Evolutionary conservation across 1,140 invertebrate species (phyloP).

Genomic region (Acromyrmex heyeri): DNA sequence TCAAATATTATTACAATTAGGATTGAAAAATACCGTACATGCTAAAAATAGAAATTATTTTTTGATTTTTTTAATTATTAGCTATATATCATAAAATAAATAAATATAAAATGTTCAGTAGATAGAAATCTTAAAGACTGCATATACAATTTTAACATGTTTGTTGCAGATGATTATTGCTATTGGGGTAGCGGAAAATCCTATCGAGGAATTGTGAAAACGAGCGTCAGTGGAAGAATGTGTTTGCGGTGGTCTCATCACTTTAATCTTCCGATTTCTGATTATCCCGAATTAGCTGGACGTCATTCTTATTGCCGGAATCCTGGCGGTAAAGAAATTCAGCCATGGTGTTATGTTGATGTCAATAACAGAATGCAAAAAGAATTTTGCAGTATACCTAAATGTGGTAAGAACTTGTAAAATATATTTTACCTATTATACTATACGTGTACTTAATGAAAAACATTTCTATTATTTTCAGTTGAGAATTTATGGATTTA

Average conservation of each 20-base stretch:
- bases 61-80: neutral
- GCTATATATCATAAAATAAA: neutral
- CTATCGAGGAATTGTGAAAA: constrained; percentile 93
- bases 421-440: neutral
- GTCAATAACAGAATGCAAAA: constrained; percentile 89
- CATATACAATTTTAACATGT: constrained; percentile 4
- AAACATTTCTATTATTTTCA: constrained; percentile 72
- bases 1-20: neutral
- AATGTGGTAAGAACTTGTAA: constrained; percentile 87
- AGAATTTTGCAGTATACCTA: constrained; percentile 94
- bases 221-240: constrained; percentile 90
- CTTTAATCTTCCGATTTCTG: constrained; percentile 90
- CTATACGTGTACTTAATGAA: neutral
- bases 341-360: constrained; percentile 97
- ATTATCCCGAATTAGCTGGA: constrained; percentile 94
- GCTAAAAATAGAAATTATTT: neutral
- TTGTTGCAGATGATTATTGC: constrained; percentile 91
- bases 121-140: neutral
- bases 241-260: constrained; percentile 95
- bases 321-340: constrained; percentile 91
- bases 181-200: constrained; percentile 94
- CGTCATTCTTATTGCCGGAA: constrained; percentile 97
- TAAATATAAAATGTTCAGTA: neutral
- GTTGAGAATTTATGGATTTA: constrained; percentile 88
- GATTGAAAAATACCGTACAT: neutral